Base-by-base conservation (phyloP, 2,797 vertebrate species). In the Bovichtus diacanthus region DNA sequence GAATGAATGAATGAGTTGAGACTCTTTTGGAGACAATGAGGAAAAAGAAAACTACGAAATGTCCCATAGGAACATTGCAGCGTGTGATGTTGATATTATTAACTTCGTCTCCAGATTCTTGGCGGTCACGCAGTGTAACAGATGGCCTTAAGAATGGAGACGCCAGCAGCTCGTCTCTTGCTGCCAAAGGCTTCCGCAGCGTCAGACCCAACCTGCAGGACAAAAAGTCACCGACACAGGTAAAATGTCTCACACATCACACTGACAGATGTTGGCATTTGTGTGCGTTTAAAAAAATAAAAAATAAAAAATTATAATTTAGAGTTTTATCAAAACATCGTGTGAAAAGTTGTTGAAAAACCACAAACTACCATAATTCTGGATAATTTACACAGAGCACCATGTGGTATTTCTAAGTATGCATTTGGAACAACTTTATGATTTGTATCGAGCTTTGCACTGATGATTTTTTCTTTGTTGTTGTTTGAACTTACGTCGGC, bases 141-240 rank as follows among this genome's bases (percentile, higher is more conserved):
- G 95, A 97, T 83, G 96, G 94, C 81, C 94, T 96, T 65, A 96
- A 95, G 94, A 99, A 99, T 21, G 97, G 98, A 90, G 97, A 98
- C 60, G 87, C 95, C 56, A 91, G 93, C 91, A 95, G 92, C 89
- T 98, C 97, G 53, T 99, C 98, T 90, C 97, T 99, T 81, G 96
- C 97, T 88, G 96, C 97, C 88, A 99, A 99, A 96, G 98, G 98
- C 54, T 99, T 98, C 89, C 96, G 98, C 89, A 99, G 98, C 0
- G 97, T 99, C 88, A 95, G 96, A 76, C 98, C 98, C 86, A 98
- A 97, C 85, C 94, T 99, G 0, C 97, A 98, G 92, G 97, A 99
- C 77, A 98, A 97, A 92, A 99, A 95, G 88, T 97, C 97, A 10
- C 95, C 97, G 65, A 91, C 95, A 81, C 97, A 96, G 97, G 98